Base-by-base conservation (phyloP, 2,797 vertebrate species). In the Yasuhikotakia modesta region DNA sequence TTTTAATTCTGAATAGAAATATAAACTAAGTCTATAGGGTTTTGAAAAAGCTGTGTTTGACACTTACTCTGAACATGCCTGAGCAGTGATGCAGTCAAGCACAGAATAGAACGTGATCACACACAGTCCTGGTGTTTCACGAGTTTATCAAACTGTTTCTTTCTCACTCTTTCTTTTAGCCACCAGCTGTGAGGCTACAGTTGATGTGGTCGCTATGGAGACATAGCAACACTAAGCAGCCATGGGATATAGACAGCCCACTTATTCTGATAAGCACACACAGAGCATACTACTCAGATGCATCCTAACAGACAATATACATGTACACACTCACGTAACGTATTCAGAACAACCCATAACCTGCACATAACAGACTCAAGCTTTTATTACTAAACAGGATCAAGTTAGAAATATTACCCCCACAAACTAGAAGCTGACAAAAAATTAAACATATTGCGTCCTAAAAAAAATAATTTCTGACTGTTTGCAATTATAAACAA, bases 71-170 rank as follows among this genome's bases (percentile, higher is more conserved):
- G 14, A 64, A 61, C 83, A 81, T 79, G 79, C 84, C 88, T 71
- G 73, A 81, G 79, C 43, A 82, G 84, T 88, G 90, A 91, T 75
- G 81, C 81, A 87, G 66, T 30, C 75, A 19, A 64, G 80, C 85
- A 88, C 85, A 87, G 89, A 92, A 93, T 90, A 92, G 91, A 88
- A 83, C 60, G 82, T 85, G 87, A 89, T 86, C 85, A 80, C 82
- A 80, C 82, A 82, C 67, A 79, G 39, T 76, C 72, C 67, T 39
- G 72, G 52, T 19, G 46, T 75, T 81, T 84, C 85, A 89, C 87
- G 85, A 80, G 3, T 48, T 76, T 48, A 63, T 52, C 69, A 14
- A 63, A 70, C 3, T 3, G 19, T 63, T 30, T 24, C 22, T 14
- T 74, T 32, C 64, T 16, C 45, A 14, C 6, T 10, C 50, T 63